These are phyloP conservation scores for Glareola pratincola DNA, from an alignment of 2,113 vertebrate species.

Conservation along the genomic window DNA sequence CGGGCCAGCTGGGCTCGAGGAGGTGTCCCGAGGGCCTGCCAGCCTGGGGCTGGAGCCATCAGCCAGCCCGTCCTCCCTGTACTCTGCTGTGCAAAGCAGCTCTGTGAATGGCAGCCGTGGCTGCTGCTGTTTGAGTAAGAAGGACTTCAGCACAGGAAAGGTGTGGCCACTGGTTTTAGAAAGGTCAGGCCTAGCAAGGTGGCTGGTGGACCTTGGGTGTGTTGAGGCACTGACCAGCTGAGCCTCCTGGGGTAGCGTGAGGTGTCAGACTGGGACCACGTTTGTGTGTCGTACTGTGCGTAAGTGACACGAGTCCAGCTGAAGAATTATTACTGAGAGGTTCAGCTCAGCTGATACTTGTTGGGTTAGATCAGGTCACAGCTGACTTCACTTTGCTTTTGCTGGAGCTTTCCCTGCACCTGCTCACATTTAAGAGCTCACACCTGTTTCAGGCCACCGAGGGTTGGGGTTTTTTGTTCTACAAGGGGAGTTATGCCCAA, in stretches of 20 bases:
- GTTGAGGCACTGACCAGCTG: not conserved
- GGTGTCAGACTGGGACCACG: not conserved
- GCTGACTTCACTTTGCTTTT: not conserved
- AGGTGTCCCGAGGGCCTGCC: not conserved
- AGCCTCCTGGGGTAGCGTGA: rapidly evolving
- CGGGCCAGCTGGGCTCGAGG: rapidly evolving
- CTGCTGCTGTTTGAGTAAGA: not conserved
- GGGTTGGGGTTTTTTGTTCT: not conserved
- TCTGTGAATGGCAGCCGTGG: not conserved
- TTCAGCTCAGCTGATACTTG: not conserved
- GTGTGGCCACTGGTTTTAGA: not conserved
- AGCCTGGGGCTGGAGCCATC: not conserved
- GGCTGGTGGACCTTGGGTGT: not conserved
- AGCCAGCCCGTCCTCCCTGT: no score
- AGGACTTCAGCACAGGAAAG: not conserved
- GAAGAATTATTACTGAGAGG: not conserved
- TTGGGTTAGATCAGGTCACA: not conserved
- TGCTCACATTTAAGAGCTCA: not conserved
- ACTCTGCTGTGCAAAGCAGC: not conserved
- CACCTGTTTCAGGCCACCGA: not conserved
- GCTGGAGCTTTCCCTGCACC: not conserved
- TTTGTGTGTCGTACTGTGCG: not conserved
- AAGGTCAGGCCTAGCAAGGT: not conserved
- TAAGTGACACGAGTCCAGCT: not conserved
- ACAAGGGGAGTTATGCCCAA: not conserved